Conservation (phyloP, 1,140 invertebrate genomes). For the Chrysomallon squamiferum region DNA sequence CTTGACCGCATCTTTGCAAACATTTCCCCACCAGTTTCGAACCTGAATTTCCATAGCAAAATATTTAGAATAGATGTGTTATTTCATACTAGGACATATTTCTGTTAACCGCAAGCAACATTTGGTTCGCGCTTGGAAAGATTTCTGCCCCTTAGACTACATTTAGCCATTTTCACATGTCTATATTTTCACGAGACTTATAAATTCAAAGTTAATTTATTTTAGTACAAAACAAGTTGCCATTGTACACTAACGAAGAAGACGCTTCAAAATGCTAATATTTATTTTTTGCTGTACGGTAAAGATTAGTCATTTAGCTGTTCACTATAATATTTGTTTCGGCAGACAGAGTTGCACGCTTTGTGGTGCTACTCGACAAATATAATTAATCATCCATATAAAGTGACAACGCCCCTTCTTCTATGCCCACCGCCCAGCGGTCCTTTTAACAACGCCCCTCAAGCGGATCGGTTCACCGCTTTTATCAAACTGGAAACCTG, state of each 20-base stretch:
- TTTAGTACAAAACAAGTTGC: background rate
- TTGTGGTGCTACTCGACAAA: background rate
- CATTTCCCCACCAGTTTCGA: too few species aligned
- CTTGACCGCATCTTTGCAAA: too few species aligned
- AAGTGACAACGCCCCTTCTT: slow-evolving; percentile 3
- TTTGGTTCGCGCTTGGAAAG: too few species aligned
- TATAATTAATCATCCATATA: slow-evolving; percentile 6
- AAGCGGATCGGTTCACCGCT: background rate
- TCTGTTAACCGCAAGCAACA: too few species aligned
- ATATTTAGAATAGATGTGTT: too few species aligned
- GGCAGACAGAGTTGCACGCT: background rate
- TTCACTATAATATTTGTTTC: background rate
- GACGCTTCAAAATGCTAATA: background rate
- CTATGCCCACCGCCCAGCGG: background rate
- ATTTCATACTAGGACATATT: too few species aligned
- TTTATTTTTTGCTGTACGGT: slow-evolving; percentile 1
- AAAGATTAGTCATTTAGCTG: background rate
- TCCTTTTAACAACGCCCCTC: background rate
- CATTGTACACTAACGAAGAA: background rate
- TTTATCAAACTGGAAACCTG: background rate
- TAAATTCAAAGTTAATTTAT: background rate
- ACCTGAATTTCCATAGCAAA: too few species aligned
- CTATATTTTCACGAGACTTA: background rate
- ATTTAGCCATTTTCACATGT: too few species aligned
- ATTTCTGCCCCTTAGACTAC: too few species aligned